Evolutionary conservation across 2,113 vertebrate genomes (phyloP).

Genomic region (Bubalus kerabau): DNA sequence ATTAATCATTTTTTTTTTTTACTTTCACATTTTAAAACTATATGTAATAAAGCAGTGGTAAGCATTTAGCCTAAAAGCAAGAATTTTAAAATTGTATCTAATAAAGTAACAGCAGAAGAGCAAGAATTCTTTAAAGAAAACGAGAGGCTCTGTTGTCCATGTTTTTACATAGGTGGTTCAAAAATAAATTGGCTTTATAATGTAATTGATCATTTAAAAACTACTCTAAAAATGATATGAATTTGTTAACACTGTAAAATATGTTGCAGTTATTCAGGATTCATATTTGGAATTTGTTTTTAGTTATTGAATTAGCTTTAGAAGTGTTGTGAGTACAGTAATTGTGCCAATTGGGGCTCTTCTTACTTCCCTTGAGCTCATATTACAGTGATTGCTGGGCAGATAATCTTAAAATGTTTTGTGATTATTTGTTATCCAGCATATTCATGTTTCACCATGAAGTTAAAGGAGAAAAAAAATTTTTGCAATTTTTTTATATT

Average conservation of each 20-base stretch:
- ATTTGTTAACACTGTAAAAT: background rate
- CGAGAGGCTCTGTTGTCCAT: background rate
- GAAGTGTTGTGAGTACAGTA: background rate
- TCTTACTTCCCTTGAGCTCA: conserved; percentile 4
- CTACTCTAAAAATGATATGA: conserved; percentile 1
- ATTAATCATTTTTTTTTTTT: background rate
- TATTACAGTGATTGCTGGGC: background rate
- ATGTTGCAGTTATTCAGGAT: background rate
- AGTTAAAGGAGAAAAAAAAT: background rate
- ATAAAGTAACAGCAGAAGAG: background rate
- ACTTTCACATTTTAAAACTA: background rate
- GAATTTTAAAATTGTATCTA: background rate
- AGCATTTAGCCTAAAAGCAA: background rate
- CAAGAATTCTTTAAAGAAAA: conserved; percentile 18
- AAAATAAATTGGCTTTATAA: conserved; percentile 3
- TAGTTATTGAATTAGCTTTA: background rate
- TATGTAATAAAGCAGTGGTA: background rate
- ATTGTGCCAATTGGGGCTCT: background rate
- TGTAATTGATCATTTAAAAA: background rate
- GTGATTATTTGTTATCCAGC: background rate
- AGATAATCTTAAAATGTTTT: conserved; percentile 21
- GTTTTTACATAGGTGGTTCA: background rate
- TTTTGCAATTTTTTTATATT: background rate
- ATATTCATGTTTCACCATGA: background rate
- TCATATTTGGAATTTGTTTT: conserved; percentile 26